Base-by-base conservation (phyloP, 1,140 invertebrate species). In the Drosophila mauritiana region DNA sequence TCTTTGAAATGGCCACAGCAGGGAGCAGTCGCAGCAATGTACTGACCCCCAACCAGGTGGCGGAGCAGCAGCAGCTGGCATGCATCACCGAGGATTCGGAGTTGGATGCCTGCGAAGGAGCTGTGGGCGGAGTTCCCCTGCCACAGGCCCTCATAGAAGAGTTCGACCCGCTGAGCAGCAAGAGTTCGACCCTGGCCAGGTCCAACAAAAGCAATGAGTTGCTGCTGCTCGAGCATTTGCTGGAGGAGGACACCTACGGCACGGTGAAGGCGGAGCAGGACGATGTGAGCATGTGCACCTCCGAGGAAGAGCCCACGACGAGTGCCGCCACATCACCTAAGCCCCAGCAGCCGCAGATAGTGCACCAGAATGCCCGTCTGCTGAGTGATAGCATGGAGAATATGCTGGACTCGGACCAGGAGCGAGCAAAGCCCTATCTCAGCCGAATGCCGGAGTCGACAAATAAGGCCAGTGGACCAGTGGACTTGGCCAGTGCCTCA, bases 161-260 rank as follows among this genome's bases (percentile, higher is more conserved):
- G 69, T 92, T 92, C 22, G 92, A 92, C 76, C 92, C 92, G n/a
- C 49, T 92, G 8, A 61, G 34, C 10, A 53, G 75, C 34, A 89
- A 83, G 37, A 68, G 72, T 13, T 74, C 85, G 8, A 92, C 88
- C 0, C 20, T 91, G 17, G 43, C 58, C 6, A 58, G 67, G 7
- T 88, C 73, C n/a, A 84, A 90, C 59, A 92, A 91, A 52, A 92
- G 91, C 51, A 92, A 92, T 64, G 81, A 92, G 53, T 56, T 92
- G 34, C 58, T 92, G 52, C 61, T 92, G 25, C 75, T 92, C 15
- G 91, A 92, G 54, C 82, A 90, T 67, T 63, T 92, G 39, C 78
- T 92, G 10, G 84, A 91, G 65, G 91, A 92, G 62, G 91, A 91
- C 34, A 92, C 91, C 15, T 92, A 92, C 49, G 90, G 90, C 31